Percentiles rank a stretch among this genome's conserved stretches.
phyloP scores from a whole-genome alignment of 2,113 vertebrate species.

The Macroglossus sobrinus region DNA sequence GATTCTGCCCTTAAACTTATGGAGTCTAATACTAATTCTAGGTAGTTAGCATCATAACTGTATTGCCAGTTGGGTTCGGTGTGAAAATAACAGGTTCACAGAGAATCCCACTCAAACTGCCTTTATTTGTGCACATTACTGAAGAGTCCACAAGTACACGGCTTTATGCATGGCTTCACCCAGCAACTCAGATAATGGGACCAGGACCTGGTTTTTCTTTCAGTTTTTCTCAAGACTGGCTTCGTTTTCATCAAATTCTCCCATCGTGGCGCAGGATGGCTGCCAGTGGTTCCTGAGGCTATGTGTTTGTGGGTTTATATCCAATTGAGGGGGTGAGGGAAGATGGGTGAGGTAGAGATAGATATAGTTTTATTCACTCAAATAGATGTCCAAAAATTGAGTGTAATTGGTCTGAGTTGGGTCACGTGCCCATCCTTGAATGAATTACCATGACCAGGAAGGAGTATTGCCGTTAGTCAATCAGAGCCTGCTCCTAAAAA shows the following conservation, averaged over 20 bases:
- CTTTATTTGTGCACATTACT: neutral
- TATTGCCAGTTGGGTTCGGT: neutral
- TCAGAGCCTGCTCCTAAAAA: neutral
- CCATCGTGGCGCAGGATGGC: neutral
- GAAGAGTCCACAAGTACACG: neutral
- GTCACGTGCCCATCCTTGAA: neutral
- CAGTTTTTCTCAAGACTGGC: neutral
- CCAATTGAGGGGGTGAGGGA: neutral
- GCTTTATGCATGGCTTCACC: neutral
- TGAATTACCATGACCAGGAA: neutral
- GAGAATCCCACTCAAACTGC: neutral
- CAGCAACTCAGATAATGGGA: neutral
- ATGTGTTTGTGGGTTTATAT: neutral
- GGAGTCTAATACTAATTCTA: neutral
- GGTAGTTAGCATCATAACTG: neutral
- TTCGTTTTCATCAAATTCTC: constrained; percentile 11
- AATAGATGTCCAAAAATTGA: neutral
- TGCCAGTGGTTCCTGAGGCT: neutral
- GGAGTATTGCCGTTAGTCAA: neutral
- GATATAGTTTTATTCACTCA: neutral
- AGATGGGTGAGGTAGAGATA: neutral
- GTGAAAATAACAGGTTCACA: neutral
- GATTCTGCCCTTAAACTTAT: neutral
- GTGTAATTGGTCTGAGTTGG: neutral
- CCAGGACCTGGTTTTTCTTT: neutral